Evolutionary conservation across 2,888 invertebrate genomes (phyloP), one percentile per base, ranked within the genome.

Genomic region (Chrysodeixis includens): DNA sequence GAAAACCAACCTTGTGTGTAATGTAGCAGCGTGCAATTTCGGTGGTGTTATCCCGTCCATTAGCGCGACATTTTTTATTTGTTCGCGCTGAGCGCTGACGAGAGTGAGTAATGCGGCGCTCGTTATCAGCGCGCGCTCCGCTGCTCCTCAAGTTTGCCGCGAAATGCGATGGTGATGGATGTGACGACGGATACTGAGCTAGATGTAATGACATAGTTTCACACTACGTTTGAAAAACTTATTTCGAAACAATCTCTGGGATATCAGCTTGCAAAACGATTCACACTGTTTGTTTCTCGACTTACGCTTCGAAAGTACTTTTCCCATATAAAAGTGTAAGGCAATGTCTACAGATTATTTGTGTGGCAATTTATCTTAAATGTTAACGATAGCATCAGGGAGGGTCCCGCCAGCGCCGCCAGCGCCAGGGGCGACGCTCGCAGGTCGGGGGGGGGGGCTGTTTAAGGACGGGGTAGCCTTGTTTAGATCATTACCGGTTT

Each of bases 51-150:
- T 52, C 30, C 22, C 55, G 22, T 56, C 49, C 57, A 56, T 74
- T 62, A 74, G 20, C 6, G 22, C 22, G 30, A 60, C 56, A 26
- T 74, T 71, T 62, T 53, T 69, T 61, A 67, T 58, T 53, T 62
- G 55, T 59, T 20, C 54, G 54, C 30, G 52, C 35, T 44, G n/a
- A 55, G 40, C 14, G 14, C 16, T 20, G 52, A 26, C 26, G 22
- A 53, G 69, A 62, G 53, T 76, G 79, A 79, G 55, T 79, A 56
- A 76, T 66, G 46, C 54, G 32, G 26, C 35, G 30, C 60, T 71
- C 71, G 66, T 66, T 76, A 73, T 65, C 79, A 30, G 62, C 49
- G 46, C 49, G 10, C 58, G 62, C 71, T 57, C 30, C 40, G 61
- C 57, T 74, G 52, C 4, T 30, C 14, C 56, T 60, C 30, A 16